A percentile compares a stretch with the other conserved stretches of the same genome.
Evolutionary conservation across 1,140 invertebrate genomes (phyloP).

Genomic region (Manduca sexta): DNA sequence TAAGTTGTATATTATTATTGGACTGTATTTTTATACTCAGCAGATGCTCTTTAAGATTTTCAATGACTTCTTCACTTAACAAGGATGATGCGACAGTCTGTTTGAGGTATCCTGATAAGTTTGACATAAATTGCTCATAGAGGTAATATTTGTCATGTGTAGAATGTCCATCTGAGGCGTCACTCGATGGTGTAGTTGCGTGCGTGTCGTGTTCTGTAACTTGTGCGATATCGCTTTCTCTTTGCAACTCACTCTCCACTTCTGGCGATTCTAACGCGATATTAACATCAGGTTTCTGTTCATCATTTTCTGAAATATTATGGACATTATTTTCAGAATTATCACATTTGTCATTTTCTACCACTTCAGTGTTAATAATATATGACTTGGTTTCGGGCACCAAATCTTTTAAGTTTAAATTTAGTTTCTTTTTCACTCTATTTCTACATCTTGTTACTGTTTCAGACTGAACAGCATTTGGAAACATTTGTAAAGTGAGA

Average conservation of each 20-base stretch:
- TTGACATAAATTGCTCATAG: slow-evolving; percentile 33
- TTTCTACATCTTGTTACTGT: slow-evolving; percentile 32
- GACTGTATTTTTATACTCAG: neutral
- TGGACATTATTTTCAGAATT: too few relatives aligned
- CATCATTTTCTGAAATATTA: too few relatives aligned
- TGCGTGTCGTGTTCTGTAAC: too few relatives aligned
- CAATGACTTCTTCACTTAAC: neutral
- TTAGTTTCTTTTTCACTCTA: too few relatives aligned
- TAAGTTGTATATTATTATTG: neutral
- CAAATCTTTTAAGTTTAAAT: too few relatives aligned
- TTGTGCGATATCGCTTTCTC: too few relatives aligned
- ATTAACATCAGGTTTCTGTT: too few relatives aligned
- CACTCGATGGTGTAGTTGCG: neutral
- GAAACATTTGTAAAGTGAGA: slow-evolving; percentile 40
- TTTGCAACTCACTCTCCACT: too few relatives aligned
- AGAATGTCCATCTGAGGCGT: neutral
- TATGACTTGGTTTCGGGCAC: too few relatives aligned
- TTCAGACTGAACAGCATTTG: slow-evolving; percentile 46
- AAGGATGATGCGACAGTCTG: slow-evolving; percentile 13
- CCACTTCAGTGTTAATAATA: too few relatives aligned
- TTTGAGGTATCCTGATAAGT: slow-evolving; percentile 28
- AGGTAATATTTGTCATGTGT: slow-evolving; percentile 12
- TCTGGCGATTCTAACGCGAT: too few relatives aligned
- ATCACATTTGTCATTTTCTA: too few relatives aligned
- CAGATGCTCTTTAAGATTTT: neutral